Evolutionary conservation across 2,113 vertebrate genomes (phyloP).

Genomic region (Pithys albifrons): DNA sequence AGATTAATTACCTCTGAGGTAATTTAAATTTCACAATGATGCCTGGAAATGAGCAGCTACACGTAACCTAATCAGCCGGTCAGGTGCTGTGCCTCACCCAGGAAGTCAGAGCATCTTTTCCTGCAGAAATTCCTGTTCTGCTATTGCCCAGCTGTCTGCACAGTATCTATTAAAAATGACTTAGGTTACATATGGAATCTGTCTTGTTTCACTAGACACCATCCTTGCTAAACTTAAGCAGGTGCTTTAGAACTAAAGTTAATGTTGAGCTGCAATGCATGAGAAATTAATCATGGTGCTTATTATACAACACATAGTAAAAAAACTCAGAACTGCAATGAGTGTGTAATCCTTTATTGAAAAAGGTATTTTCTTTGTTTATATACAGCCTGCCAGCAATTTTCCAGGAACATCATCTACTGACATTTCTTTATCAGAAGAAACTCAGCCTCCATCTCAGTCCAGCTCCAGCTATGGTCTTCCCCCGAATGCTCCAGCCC

Average conservation of each 20-base stretch:
- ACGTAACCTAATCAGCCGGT: background rate
- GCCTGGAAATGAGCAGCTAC: background rate
- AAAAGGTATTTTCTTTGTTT: conserved; percentile 38
- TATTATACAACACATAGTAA: background rate
- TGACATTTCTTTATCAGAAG: conserved; percentile 80
- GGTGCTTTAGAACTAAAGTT: background rate
- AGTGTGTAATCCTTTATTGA: background rate
- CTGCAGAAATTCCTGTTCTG: conserved; percentile 7
- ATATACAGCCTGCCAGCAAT: conserved; percentile 72
- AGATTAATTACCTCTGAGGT: background rate
- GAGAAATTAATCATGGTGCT: background rate
- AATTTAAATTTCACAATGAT: background rate
- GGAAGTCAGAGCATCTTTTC: background rate
- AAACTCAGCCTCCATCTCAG: conserved; percentile 78
- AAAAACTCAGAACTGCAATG: background rate
- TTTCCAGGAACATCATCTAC: conserved; percentile 74
- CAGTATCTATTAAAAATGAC: background rate
- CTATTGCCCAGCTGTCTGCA: background rate
- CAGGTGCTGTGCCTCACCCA: background rate
- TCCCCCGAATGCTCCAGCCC: conserved; percentile 78
- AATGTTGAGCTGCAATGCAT: background rate
- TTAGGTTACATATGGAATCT: background rate
- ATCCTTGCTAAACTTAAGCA: background rate
- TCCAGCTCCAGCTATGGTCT: conserved; percentile 77
- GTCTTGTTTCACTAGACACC: background rate